phyloP scores from a whole-genome alignment of 2,797 vertebrate genomes.

The Macrochelys suwanniensis region DNA sequence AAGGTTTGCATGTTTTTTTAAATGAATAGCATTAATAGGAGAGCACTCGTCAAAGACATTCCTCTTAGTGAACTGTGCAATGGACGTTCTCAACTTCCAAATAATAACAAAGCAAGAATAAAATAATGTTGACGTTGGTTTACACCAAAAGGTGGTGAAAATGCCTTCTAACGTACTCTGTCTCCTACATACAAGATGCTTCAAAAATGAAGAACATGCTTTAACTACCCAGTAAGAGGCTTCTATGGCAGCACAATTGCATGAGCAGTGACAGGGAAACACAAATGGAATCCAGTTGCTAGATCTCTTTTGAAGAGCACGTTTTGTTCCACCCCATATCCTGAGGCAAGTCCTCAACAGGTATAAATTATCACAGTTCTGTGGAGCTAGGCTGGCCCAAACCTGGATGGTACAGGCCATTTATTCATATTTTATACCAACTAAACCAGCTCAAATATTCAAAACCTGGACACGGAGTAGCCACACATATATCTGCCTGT shows the following conservation, averaged over 20 bases:
- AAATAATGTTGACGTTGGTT: not conserved
- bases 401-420: not conserved
- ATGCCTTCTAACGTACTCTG: not conserved
- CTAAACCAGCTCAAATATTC: not conserved
- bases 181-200: not conserved
- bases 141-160: not conserved
- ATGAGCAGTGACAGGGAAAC: not conserved
- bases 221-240: not conserved
- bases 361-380: not conserved
- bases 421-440: not conserved
- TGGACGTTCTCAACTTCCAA: not conserved
- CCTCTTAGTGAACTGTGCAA: accelerated
- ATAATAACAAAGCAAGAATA: not conserved
- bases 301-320: not conserved
- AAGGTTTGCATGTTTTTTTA: not conserved
- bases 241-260: not conserved
- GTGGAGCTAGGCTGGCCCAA: not conserved
- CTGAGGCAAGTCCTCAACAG: not conserved
- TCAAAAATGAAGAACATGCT: not conserved
- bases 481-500: not conserved
- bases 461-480: not conserved
- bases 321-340: not conserved
- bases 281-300: not conserved
- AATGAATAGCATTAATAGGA: not conserved
- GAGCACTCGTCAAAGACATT: accelerated